These are phyloP conservation scores for Unio pictorum DNA, from an alignment of 2,888 invertebrate species.

Conservation along the genomic window DNA sequence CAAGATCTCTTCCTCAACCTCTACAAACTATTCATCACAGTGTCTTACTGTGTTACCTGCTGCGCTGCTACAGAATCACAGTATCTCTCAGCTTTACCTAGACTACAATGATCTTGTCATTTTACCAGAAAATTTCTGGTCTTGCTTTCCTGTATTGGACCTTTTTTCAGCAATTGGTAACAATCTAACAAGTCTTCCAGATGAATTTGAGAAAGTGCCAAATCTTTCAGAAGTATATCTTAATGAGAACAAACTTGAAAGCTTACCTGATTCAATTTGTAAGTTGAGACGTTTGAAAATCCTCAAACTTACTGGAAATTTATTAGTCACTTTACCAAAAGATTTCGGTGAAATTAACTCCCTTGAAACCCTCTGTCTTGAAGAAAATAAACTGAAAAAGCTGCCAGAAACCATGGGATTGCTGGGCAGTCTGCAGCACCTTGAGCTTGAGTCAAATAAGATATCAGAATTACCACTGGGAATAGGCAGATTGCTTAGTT, in stretches of 20 bases:
- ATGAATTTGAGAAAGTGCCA: slow-evolving; percentile 36
- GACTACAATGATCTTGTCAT: slow-evolving; percentile 50
- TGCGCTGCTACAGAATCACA: slow-evolving; percentile 18
- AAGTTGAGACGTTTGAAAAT: slow-evolving; percentile 33
- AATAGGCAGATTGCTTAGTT: slow-evolving; percentile 43
- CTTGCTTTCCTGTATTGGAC: slow-evolving; percentile 29
- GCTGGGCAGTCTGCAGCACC: slow-evolving; percentile 32
- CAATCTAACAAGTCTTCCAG: slow-evolving; percentile 42
- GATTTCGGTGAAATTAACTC: slow-evolving; percentile 46
- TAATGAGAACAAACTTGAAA: slow-evolving; percentile 51
- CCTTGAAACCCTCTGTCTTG: slow-evolving; percentile 38
- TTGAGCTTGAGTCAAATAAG: slow-evolving; percentile 47
- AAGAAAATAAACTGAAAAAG: slow-evolving; percentile 46
- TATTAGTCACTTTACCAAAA: slow-evolving; percentile 48
- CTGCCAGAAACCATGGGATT: slow-evolving; percentile 45
- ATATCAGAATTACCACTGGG: slow-evolving; percentile 42
- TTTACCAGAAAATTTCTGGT: slow-evolving; percentile 44
- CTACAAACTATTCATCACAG: slow-evolving; percentile 31
- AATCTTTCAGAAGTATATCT: slow-evolving; percentile 45
- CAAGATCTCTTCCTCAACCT: too few species aligned
- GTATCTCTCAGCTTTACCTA: slow-evolving; percentile 35
- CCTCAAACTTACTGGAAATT: slow-evolving; percentile 50
- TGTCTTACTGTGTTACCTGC: slow-evolving; percentile 37
- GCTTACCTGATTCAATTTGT: slow-evolving; percentile 47
- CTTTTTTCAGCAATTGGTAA: slow-evolving; percentile 55